phyloP scores from a whole-genome alignment of 2,888 invertebrate species.

The Nebria salina region DNA sequence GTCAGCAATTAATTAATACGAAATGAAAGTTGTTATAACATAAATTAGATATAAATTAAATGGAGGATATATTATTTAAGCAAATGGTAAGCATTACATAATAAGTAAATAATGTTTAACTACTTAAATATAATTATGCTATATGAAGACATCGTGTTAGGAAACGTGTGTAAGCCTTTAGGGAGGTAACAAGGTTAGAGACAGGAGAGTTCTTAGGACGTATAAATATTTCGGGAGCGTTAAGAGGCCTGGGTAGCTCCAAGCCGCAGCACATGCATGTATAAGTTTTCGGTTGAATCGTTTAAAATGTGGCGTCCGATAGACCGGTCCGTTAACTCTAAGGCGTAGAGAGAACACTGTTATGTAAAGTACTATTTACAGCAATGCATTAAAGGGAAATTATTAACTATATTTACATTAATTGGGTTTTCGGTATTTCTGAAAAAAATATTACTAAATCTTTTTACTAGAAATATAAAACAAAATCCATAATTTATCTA shows the following conservation, averaged over 20 bases:
- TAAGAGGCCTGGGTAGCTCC: constrained; percentile 11
- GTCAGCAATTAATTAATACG: background rate
- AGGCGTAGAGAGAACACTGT: background rate
- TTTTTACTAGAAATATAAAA: too few species aligned
- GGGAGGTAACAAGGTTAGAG: constrained; percentile 6
- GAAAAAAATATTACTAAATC: too few species aligned
- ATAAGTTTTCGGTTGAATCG: constrained; percentile 16
- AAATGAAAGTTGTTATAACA: background rate
- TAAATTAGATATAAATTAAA: background rate
- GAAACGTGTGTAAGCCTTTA: background rate
- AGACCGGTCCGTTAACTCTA: background rate
- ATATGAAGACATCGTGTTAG: background rate
- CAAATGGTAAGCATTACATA: background rate
- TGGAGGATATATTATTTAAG: background rate
- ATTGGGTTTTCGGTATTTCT: too few species aligned
- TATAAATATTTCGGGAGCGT: constrained; percentile 16
- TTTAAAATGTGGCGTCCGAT: constrained; percentile 7
- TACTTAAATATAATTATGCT: background rate
- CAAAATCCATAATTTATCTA: too few species aligned
- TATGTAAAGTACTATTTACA: too few species aligned
- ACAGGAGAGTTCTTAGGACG: constrained; percentile 12
- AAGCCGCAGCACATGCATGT: constrained; percentile 18
- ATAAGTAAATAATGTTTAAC: background rate
- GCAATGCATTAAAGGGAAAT: too few species aligned
- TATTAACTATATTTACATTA: too few species aligned